Evolutionary conservation across 1,140 invertebrate genomes (phyloP), one percentile per base, ranked within the genome.

Genomic region (Rhagoletis zephyria): DNA sequence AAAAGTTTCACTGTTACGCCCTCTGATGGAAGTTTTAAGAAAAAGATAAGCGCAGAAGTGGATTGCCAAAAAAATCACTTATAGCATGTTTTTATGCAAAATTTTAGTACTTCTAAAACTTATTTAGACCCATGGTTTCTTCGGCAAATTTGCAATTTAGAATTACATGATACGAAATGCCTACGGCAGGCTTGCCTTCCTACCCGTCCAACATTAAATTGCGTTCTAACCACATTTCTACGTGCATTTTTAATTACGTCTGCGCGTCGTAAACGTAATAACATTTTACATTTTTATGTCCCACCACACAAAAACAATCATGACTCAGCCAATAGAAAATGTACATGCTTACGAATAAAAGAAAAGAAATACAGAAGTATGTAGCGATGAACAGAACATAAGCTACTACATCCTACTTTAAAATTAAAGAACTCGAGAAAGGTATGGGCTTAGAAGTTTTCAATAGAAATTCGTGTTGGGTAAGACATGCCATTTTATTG

Each of bases 261-360:
- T 74, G 67, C 42, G 3, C 40, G 14, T 40, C 3, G 40, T 16
- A 14, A 70, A 48, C 40, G 14, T 48, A 48, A 48, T 74, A 74
- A 74, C 2, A 74, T n/a, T 48, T 48, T n/a, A 74, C 5, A 74
- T 12, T 74, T 48, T 74, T 48, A 48, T 74, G 45, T 14, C 30
- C 45, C 67, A 74, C 42, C 67, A 74, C 65, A 67, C 42, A 74
- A 45, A 48, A 74, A 5, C 14, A 48, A 74, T 74, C 40, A 74
- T n/a, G 42, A 74, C 30, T 74, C 67, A n/a, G 67, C 42, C 14
- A 6, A 10, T 74, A 6, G 40, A 4, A 4, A 3, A 56, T 6
- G 51, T 56, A 56, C 9, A 56, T 56, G 9, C 51, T 4, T 56
- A n/a, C n/a, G n/a, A n/a, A 56, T 42, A 74, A 74, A 16, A 9